These are phyloP conservation scores for Calcarius lapponicus DNA, from an alignment of 2,797 vertebrate genomes.

Conservation along the genomic window DNA sequence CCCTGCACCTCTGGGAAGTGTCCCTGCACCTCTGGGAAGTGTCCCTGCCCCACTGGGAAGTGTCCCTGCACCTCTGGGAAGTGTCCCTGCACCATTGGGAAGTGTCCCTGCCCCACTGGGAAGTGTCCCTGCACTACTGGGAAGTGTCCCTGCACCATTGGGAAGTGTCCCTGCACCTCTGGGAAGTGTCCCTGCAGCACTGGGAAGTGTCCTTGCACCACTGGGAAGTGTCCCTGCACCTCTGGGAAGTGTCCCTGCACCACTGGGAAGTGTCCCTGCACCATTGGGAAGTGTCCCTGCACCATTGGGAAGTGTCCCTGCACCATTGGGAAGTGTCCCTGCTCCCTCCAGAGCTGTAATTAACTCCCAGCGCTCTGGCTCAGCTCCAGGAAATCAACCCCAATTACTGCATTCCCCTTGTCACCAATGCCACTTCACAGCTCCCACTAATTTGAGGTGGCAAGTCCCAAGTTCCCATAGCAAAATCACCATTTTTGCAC, in stretches of 20 bases:
- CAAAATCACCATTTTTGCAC: constrained; percentile 71
- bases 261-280: too few species aligned
- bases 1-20: constrained; percentile 47
- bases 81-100: constrained; percentile 56
- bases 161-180: constrained; percentile 56
- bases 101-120: constrained; percentile 29
- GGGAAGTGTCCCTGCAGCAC: constrained; percentile 30
- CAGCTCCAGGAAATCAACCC: constrained; percentile 85
- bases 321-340: constrained; percentile 42
- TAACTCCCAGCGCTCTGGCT: constrained; percentile 81
- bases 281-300: constrained; percentile 28
- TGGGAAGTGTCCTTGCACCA: too few species aligned
- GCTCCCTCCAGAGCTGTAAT: constrained; percentile 80
- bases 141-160: too few species aligned
- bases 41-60: too few species aligned
- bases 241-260: not conserved
- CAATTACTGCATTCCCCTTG: constrained; percentile 86
- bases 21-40: not conserved
- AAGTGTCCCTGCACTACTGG: too few species aligned
- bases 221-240: not conserved
- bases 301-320: constrained; percentile 34
- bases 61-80: not conserved
- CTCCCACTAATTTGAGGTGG: constrained; percentile 82
- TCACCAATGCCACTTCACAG: constrained; percentile 84
- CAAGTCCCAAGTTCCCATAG: constrained; percentile 77